phyloP scores from a whole-genome alignment of 2,113 vertebrate species.

The Perognathus longimembris region DNA sequence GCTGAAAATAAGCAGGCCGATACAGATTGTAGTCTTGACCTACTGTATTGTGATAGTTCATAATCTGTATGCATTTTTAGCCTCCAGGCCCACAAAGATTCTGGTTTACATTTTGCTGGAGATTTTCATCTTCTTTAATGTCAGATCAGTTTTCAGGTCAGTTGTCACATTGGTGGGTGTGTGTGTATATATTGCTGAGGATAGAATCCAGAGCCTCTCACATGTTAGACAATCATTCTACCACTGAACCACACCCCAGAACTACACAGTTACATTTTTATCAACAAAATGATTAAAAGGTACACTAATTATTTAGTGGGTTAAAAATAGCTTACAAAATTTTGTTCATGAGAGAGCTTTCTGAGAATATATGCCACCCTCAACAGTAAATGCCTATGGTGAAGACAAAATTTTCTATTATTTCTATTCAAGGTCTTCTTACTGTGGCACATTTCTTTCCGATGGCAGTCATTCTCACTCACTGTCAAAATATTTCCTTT shows the following conservation, averaged over 20 bases:
- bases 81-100: neutral
- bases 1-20: neutral
- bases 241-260: neutral
- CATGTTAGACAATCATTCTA: neutral
- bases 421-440: neutral
- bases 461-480: neutral
- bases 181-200: neutral
- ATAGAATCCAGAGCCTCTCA: neutral
- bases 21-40: neutral
- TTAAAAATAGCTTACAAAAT: conserved; percentile 10
- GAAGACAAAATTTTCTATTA: neutral
- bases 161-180: neutral
- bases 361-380: neutral
- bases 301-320: neutral
- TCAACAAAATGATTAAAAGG: conserved; percentile 17
- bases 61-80: neutral
- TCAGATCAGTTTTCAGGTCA: neutral
- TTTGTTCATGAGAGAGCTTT: conserved; percentile 16
- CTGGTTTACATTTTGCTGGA: neutral
- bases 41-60: accelerated
- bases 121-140: neutral
- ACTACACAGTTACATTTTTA: neutral
- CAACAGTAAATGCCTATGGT: neutral
- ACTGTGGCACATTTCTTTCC: neutral
- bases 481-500: neutral